phyloP scores from a whole-genome alignment of 2,113 vertebrate genomes.

The Centrocercus urophasianus region DNA sequence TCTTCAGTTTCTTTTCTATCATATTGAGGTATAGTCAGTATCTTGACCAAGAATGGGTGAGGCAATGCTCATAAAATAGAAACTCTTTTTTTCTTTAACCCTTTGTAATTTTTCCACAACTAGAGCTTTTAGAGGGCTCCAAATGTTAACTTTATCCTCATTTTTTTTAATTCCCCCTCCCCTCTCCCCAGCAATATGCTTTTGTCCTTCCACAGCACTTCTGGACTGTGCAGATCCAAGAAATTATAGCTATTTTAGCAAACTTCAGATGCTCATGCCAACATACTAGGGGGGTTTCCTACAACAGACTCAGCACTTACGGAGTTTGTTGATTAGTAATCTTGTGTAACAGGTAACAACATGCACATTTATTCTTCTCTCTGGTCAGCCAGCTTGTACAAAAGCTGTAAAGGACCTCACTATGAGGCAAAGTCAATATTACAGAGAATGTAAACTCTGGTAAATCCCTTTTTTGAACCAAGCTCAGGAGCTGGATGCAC shows the following conservation, averaged over 20 bases:
- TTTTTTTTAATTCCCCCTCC: not conserved
- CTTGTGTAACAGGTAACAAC: not conserved
- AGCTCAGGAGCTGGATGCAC: not conserved
- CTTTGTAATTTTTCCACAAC: not conserved
- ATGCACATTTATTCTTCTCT: not conserved
- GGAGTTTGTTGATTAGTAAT: not conserved
- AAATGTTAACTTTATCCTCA: not conserved
- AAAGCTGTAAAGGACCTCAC: not conserved
- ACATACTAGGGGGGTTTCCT: not conserved
- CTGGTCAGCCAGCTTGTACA: not conserved
- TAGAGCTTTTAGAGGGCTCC: not conserved
- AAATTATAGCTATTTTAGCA: not conserved
- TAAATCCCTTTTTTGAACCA: not conserved
- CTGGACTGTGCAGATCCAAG: not conserved
- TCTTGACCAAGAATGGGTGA: constrained; percentile 41
- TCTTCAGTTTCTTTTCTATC: constrained; percentile 63
- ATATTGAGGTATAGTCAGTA: constrained; percentile 21
- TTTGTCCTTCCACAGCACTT: not conserved
- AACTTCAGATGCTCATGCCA: not conserved
- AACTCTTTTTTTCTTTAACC: constrained; percentile 26
- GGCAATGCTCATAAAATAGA: not conserved
- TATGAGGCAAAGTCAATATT: not conserved
- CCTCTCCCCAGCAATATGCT: not conserved
- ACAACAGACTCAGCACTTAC: not conserved
- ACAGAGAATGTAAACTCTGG: not conserved